Evolutionary conservation across 2,113 vertebrate species (phyloP).

Genomic region (Ochotona curzoniae): DNA sequence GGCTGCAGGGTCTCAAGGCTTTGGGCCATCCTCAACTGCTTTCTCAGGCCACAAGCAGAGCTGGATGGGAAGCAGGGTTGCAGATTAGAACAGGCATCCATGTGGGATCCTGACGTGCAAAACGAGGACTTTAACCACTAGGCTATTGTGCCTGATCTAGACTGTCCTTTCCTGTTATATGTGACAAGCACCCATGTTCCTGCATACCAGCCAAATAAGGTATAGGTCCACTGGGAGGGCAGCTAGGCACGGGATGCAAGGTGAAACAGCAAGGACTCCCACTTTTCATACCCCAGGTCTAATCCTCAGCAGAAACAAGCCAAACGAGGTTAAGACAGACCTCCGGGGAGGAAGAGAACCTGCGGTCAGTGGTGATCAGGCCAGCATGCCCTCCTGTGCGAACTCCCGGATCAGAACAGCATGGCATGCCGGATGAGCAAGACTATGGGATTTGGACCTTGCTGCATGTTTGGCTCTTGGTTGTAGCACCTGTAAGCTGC

Average conservation of each 20-base stretch:
- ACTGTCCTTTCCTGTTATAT: background rate
- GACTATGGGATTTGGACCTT: background rate
- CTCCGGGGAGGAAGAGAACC: background rate
- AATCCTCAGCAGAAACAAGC: background rate
- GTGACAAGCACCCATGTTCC: background rate
- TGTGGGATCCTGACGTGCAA: too few species aligned
- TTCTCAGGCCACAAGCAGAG: too few species aligned
- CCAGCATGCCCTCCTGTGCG: background rate
- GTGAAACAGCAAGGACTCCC: background rate
- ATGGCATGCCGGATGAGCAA: background rate
- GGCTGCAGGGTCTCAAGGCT: too few species aligned
- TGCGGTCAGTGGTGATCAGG: background rate
- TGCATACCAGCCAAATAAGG: background rate
- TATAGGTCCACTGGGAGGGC: background rate
- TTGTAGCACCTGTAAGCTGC: background rate
- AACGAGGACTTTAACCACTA: too few species aligned
- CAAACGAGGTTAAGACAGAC: background rate
- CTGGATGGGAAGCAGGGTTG: too few species aligned
- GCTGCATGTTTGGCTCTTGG: background rate
- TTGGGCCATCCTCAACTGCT: too few species aligned
- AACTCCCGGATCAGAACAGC: constrained; percentile 1
- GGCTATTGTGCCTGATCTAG: background rate
- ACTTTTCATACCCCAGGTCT: background rate
- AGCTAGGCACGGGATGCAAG: background rate
- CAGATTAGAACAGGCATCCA: too few species aligned